Conservation (phyloP, 2,113 vertebrate species). For the Etia nguti region DNA sequence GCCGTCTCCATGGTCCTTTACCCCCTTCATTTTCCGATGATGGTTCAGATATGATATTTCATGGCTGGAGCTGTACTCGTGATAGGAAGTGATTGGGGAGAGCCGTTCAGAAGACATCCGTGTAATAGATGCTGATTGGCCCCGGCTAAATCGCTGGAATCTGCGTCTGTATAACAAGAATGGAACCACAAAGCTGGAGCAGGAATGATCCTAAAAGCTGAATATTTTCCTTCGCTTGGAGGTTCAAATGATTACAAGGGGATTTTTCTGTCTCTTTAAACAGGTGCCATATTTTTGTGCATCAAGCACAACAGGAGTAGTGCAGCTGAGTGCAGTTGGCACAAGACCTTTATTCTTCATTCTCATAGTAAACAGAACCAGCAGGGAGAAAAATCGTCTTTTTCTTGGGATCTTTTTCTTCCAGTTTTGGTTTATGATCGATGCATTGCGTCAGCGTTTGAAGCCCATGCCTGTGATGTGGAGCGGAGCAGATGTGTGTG, state of each 20-base stretch:
- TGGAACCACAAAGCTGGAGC: conserved; percentile 16
- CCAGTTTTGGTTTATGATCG: conserved; percentile 40
- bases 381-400: conserved; percentile 30
- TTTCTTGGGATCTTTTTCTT: conserved; percentile 8
- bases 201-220: conserved; percentile 32
- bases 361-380: conserved; percentile 55
- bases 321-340: conserved; percentile 36
- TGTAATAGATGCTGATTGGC: conserved; percentile 76
- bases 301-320: neutral
- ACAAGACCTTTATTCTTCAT: conserved; percentile 6
- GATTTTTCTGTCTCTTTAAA: conserved; percentile 42
- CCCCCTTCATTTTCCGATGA: conserved; percentile 56
- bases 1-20: conserved; percentile 48
- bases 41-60: conserved; percentile 76
- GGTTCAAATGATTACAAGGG: conserved; percentile 45
- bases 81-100: conserved; percentile 67
- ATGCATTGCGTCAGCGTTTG: conserved; percentile 52
- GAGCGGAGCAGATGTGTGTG: conserved; percentile 47
- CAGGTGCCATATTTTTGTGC: conserved; percentile 61
- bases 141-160: conserved; percentile 40
- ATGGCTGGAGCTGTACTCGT: conserved; percentile 42
- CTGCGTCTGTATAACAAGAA: conserved; percentile 28
- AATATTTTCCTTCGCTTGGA: neutral
- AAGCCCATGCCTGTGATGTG: conserved; percentile 47
- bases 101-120: conserved; percentile 56